These are phyloP conservation scores for Rhinogobio ventralis DNA, from an alignment of 2,797 vertebrate species.

Conservation along the genomic window DNA sequence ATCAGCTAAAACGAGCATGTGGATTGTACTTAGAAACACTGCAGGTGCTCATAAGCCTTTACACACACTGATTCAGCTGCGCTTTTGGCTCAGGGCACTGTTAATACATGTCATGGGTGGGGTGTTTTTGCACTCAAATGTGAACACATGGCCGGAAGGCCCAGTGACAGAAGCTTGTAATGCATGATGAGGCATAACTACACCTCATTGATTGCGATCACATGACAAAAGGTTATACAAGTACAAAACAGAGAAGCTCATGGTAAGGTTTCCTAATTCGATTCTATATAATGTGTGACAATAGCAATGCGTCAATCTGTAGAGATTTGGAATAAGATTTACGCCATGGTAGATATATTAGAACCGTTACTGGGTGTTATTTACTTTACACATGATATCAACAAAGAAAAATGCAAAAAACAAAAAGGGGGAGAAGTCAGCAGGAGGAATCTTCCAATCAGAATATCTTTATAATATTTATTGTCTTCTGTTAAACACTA, in stretches of 20 bases:
- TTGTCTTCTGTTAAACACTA: background rate
- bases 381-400: background rate
- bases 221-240: background rate
- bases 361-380: background rate
- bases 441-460: background rate
- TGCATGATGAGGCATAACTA: background rate
- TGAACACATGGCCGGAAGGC: background rate
- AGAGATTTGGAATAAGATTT: background rate
- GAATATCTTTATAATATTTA: background rate
- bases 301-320: background rate
- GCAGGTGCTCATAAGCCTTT: conserved; percentile 30
- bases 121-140: background rate
- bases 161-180: background rate
- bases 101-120: conserved; percentile 8
- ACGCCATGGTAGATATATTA: too few species aligned
- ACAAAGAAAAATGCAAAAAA: background rate
- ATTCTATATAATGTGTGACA: background rate
- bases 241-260: conserved; percentile 7
- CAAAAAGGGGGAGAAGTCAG: background rate
- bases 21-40: conserved; percentile 35
- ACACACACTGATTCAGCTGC: conserved; percentile 15
- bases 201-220: background rate
- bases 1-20: conserved; percentile 39
- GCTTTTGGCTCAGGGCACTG: conserved; percentile 19
- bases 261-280: background rate